Base-by-base conservation (phyloP, 2,797 vertebrate species). In the Melanotaenia boesemani region DNA sequence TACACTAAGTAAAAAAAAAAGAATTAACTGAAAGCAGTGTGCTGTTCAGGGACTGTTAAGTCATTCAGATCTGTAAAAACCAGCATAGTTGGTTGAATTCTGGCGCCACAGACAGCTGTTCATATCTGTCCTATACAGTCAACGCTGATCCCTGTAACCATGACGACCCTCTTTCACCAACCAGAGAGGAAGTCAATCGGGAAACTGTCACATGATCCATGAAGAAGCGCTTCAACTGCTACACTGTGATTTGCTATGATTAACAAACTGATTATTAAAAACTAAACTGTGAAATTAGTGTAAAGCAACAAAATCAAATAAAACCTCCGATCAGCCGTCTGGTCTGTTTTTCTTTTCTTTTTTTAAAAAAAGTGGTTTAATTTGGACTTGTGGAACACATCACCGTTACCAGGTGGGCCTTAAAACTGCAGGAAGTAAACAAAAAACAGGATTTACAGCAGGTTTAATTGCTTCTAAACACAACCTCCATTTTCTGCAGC, bases 61-160 rank as follows among this genome's bases (percentile, higher is more conserved):
- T 39, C 41, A 63, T 41, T 55, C 63, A 54, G 59, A 13, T 48
- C 22, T 26, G 32, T 15, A 6, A 30, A 24, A 68, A 30, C 8
- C 12, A 34, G 32, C 36, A 8, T 4, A 15, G 60, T n/a, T 30
- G 18, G 57, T 52, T 37, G 30, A 60, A 36, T 36, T n/a, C 11
- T 39, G 24, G 16, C 46, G 16, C 24, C 41, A 48, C 6, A 52
- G 50, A 58, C 73, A 75, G 65, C 65, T 63, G 65, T 24, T 46
- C 41, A 24, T 37, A 50, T 75, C 66, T 69, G 65, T 63, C 59
- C 70, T 3, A n/a, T 15, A 24, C 36, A 18, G 48, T 56, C 60
- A 44, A 2, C 2, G 13, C 59, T 63, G 48, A 36, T 62, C 46
- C 22, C 30, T 36, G 46, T 44, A 24, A 48, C 59, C 50, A 57